Base-by-base conservation (phyloP, 2,888 invertebrate species). In the Nemotelus nigrinus region DNA sequence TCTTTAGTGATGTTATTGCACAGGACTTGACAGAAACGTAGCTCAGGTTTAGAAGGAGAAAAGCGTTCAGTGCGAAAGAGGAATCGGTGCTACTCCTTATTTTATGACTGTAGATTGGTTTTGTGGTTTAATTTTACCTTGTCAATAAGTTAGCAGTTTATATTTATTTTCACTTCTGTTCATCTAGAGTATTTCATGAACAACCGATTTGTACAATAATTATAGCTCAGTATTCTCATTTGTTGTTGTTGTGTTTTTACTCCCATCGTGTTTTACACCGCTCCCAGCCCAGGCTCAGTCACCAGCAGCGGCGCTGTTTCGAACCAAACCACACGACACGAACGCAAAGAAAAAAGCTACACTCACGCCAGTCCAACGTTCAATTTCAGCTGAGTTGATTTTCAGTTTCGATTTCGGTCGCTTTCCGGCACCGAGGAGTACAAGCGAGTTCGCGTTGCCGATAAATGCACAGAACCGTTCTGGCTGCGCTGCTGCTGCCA, bases 381-480 rank as follows among this genome's bases (percentile, higher is more conserved):
- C 53, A 44, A 6, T 48, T 48, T 3, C 45, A 2, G 50, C 10
- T 53, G 43, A 55, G 50, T 53, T 70, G 7, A 44, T 48, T 48
- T 48, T 68, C 41, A 43, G 41, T 41, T 50, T 70, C 55, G 70
- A 50, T 53, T 70, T 70, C 50, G 53, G 55, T 55, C 44, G 70
- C 53, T 70, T 53, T 50, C 53, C 55, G 70, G 70, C 55, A 2
- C 47, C 10, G 50, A 7, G 50, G 47, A 67, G 67, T 55, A 70
- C 55, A 55, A 50, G 70, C 44, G 55, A 70, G 43, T 53, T 55
- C 43, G 10, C 53, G 70, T 25, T 55, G 8, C 41, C 55, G 55
- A 53, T 47, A 48, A 67, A 48, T 67, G 67, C 67, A 67, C 70
- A 70, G 70, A 70, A 70, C 55, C 55, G 70, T 70, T 70, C 70